phyloP scores from a whole-genome alignment of 2,797 vertebrate genomes.

The Danio kyathit region DNA sequence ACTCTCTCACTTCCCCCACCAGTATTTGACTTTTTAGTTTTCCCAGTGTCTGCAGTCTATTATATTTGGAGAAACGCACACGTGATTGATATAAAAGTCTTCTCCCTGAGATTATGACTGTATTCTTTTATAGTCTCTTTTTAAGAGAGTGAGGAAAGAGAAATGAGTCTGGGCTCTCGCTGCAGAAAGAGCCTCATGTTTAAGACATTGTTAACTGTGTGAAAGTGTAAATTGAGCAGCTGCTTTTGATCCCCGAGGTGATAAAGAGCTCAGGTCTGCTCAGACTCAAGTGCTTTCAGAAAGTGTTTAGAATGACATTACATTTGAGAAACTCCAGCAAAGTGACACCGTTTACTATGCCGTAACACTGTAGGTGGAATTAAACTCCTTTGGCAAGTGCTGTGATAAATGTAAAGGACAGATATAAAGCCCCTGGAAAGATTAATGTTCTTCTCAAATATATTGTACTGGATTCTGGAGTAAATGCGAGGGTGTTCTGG shows the following conservation, averaged over 20 bases:
- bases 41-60: too few relatives aligned
- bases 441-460: neutral
- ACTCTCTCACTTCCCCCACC: too few relatives aligned
- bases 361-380: slow-evolving; percentile 22
- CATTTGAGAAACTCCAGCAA: slow-evolving; percentile 23
- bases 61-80: too few relatives aligned
- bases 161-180: slow-evolving; percentile 21
- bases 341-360: slow-evolving; percentile 36
- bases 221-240: slow-evolving; percentile 73
- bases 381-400: slow-evolving; percentile 24
- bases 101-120: too few relatives aligned
- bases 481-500: neutral
- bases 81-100: too few relatives aligned
- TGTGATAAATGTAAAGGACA: slow-evolving; percentile 14
- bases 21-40: too few relatives aligned
- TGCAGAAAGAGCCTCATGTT: slow-evolving; percentile 66
- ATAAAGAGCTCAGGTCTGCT: slow-evolving; percentile 62
- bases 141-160: neutral
- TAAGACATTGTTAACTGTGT: slow-evolving; percentile 63
- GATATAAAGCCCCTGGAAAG: neutral
- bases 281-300: slow-evolving; percentile 62
- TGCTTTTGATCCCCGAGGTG: slow-evolving; percentile 70
- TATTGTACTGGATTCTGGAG: neutral
- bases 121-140: too few relatives aligned
- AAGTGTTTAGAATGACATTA: slow-evolving; percentile 46